Conservation (phyloP, 2,797 vertebrate genomes). For the Tenualosa thibaudeaui region DNA sequence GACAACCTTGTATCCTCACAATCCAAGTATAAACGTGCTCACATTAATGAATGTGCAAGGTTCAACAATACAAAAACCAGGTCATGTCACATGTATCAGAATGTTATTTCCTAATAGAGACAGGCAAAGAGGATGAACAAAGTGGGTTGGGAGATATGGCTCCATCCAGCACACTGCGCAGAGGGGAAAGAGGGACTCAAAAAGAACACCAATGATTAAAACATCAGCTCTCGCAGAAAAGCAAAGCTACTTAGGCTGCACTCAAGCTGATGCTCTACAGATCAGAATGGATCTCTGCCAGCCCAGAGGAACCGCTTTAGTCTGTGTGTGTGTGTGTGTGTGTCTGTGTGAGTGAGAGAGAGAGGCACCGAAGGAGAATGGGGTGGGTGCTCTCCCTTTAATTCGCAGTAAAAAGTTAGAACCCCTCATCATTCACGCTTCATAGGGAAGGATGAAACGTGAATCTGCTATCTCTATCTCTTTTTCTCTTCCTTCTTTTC, state of each 20-base stretch:
- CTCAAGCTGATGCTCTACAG: conserved; percentile 34
- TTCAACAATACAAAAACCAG: not conserved
- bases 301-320: conserved; percentile 61
- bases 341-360: not conserved
- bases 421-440: conserved; percentile 27
- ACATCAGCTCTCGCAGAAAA: conserved; percentile 15
- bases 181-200: not conserved
- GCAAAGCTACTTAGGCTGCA: conserved; percentile 17
- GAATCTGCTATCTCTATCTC: too few relatives aligned
- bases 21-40: not conserved
- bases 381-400: conserved; percentile 3
- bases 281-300: conserved; percentile 60
- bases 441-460: conserved; percentile 5
- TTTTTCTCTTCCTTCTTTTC: not conserved
- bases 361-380: not conserved
- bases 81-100: not conserved
- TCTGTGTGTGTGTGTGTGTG: not conserved
- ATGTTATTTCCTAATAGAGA: conserved; percentile 9
- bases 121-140: not conserved
- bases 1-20: not conserved
- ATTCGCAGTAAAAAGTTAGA: not conserved
- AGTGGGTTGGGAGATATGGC: not conserved
- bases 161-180: not conserved
- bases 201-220: conserved; percentile 22
- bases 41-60: not conserved